Conservation (phyloP, 1,140 invertebrate species). For the Drosophila ohnishii region DNA sequence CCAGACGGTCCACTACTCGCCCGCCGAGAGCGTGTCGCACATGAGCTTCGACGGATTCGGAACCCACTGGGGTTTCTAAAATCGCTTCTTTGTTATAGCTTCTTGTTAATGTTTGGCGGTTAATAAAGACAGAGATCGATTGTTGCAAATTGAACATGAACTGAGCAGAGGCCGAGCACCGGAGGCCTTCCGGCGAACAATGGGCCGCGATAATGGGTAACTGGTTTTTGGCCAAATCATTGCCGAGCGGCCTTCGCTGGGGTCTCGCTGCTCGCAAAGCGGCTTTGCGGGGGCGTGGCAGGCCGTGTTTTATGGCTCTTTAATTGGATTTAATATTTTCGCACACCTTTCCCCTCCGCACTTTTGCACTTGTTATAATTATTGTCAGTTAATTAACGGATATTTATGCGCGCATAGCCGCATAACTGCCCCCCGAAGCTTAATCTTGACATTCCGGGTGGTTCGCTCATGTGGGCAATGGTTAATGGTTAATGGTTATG, state of each 20-base stretch:
- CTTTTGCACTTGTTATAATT: conserved; percentile 66
- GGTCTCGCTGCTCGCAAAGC: conserved; percentile 29
- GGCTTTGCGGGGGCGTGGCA: conserved; percentile 62
- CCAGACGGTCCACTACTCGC: conserved; percentile 83
- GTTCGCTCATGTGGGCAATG: conserved; percentile 1
- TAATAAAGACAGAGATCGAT: conserved; percentile 57
- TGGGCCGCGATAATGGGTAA: conserved; percentile 21
- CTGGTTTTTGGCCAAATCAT: conserved; percentile 64
- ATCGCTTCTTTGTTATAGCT: conserved; percentile 29
- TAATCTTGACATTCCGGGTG: conserved; percentile 82
- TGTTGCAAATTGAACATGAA: conserved; percentile 54
- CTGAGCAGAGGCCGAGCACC: conserved; percentile 20
- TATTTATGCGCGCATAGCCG: conserved; percentile 52
- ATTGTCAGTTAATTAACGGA: conserved; percentile 69
- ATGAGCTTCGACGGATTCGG: conserved; percentile 84
- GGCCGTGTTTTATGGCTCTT: conserved; percentile 58
- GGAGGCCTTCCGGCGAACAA: conserved; percentile 56
- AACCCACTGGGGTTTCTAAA: conserved; percentile 84
- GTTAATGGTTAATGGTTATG: conserved; percentile 9
- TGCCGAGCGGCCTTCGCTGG: conserved; percentile 48
- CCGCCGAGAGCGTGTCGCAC: conserved; percentile 84
- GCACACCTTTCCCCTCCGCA: conserved; percentile 38
- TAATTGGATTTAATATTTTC: conserved; percentile 76
- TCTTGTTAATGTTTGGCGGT: conserved; percentile 63
- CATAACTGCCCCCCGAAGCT: conserved; percentile 83